Percentiles rank a stretch among this genome's conserved stretches.
These are phyloP conservation scores for Penelope pileata DNA, from an alignment of 2,113 vertebrate species.

Conservation along the genomic window DNA sequence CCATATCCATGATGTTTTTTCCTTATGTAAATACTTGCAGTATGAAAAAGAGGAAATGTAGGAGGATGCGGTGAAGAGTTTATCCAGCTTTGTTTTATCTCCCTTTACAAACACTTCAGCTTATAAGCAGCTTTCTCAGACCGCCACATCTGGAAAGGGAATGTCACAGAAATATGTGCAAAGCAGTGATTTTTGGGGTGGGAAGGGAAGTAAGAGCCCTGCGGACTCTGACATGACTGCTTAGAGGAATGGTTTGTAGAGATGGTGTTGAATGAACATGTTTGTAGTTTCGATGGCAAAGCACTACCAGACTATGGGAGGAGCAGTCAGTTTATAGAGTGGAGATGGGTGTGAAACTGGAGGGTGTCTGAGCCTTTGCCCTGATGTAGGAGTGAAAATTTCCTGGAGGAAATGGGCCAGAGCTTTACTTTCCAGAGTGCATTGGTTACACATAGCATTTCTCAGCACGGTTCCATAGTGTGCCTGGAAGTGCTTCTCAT, in stretches of 20 bases:
- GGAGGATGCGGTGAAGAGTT: neutral
- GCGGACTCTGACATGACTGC: neutral
- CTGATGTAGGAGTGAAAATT: neutral
- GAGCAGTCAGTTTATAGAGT: neutral
- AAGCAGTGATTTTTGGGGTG: neutral
- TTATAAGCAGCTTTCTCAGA: neutral
- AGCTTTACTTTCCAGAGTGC: neutral
- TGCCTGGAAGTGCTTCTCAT: neutral
- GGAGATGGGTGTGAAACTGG: neutral
- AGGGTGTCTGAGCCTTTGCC: neutral
- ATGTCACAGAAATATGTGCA: neutral
- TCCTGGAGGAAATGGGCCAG: neutral
- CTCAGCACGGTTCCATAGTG: rapidly evolving
- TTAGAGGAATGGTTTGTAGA: neutral
- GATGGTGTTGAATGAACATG: neutral
- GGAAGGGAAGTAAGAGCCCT: neutral
- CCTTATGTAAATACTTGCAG: neutral
- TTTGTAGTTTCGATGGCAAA: neutral
- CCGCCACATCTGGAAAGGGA: neutral
- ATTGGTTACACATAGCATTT: neutral
- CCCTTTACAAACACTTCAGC: no score
- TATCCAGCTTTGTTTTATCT: neutral
- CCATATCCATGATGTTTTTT: neutral
- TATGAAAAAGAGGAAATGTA: neutral
- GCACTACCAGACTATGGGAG: neutral